A percentile compares a stretch with the other conserved stretches of the same genome.
phyloP scores from a whole-genome alignment of 2,888 invertebrate genomes.

The Pterostichus madidus region DNA sequence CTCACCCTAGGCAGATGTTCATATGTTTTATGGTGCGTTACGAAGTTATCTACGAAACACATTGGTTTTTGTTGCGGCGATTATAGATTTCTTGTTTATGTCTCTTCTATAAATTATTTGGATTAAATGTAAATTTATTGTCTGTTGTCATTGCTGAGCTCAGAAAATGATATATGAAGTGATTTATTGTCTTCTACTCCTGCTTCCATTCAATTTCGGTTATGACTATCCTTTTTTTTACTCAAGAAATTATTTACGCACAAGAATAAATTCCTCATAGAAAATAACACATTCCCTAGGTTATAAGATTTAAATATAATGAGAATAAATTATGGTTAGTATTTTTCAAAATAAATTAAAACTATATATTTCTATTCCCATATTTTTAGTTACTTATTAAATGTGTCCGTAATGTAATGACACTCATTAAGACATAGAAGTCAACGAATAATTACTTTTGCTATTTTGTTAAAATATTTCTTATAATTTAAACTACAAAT shows the following conservation, averaged over 20 bases:
- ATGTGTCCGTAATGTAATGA: too few species aligned
- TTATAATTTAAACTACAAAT: too few species aligned
- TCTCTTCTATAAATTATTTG: slow-evolving; percentile 45
- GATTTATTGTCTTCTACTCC: slow-evolving; percentile 37
- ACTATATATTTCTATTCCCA: too few species aligned
- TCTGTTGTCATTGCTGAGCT: slow-evolving; percentile 38
- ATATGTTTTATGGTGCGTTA: slow-evolving; percentile 53
- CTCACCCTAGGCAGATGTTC: slow-evolving; percentile 47
- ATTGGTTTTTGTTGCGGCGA: slow-evolving; percentile 45
- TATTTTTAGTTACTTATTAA: too few species aligned
- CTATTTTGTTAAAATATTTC: too few species aligned
- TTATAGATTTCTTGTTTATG: slow-evolving; percentile 51
- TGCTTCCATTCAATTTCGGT: slow-evolving; percentile 31
- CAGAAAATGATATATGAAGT: slow-evolving; percentile 42
- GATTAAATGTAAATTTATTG: slow-evolving; percentile 44
- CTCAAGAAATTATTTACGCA: not conserved
- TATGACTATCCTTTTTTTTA: slow-evolving; percentile 35
- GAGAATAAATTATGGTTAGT: too few species aligned
- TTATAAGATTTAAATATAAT: too few species aligned
- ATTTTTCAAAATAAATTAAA: too few species aligned
- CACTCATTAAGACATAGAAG: too few species aligned
- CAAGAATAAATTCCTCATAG: slow-evolving; percentile 27
- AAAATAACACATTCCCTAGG: not conserved
- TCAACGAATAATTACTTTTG: too few species aligned
- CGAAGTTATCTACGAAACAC: slow-evolving; percentile 43